Evolutionary conservation across 53 echinoderm and acorn worm genomes (phyloP).

Genomic region (Arbacia lixula): DNA sequence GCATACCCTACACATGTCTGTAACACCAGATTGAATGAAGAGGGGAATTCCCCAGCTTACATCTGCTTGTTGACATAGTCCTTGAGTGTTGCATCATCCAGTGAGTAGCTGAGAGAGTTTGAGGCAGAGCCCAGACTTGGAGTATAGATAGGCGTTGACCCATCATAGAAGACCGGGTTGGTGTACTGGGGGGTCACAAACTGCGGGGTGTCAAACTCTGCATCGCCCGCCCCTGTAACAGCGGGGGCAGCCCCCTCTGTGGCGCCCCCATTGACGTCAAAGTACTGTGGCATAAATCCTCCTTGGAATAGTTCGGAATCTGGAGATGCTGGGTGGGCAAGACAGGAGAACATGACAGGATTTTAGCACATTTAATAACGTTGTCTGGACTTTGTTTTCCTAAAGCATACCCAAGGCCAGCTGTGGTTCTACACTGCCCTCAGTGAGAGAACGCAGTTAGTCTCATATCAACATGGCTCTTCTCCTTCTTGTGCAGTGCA

Average conservation of each 20-base stretch:
- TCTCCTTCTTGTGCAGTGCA: no score
- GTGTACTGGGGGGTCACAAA: conserved; percentile 50
- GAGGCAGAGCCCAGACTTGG: not conserved
- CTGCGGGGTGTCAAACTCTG: conserved; percentile 37
- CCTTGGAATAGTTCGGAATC: conserved; percentile 57
- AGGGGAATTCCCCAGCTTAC: conserved; percentile 43
- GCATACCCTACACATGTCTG: no score
- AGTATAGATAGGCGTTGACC: conserved; percentile 37
- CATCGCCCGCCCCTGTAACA: not conserved
- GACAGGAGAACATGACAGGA: no score
- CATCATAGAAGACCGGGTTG: conserved; percentile 50
- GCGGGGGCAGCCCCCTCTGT: conserved; percentile 24
- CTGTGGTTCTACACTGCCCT: no score
- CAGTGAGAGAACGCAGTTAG: no score
- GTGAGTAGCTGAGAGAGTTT: conserved; percentile 53
- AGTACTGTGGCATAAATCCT: conserved; percentile 85
- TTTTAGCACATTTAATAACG: no score
- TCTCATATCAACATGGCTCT: no score
- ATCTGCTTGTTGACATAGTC: conserved; percentile 99
- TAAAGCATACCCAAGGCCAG: no score
- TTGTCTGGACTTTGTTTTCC: no score
- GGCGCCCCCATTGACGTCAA: conserved; percentile 24
- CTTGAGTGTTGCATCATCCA: conserved; percentile 84
- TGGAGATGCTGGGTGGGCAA: conserved; percentile 31
- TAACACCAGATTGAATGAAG: no score